phyloP scores from a whole-genome alignment of 1,140 invertebrate species.

The Melitaea cinxia region DNA sequence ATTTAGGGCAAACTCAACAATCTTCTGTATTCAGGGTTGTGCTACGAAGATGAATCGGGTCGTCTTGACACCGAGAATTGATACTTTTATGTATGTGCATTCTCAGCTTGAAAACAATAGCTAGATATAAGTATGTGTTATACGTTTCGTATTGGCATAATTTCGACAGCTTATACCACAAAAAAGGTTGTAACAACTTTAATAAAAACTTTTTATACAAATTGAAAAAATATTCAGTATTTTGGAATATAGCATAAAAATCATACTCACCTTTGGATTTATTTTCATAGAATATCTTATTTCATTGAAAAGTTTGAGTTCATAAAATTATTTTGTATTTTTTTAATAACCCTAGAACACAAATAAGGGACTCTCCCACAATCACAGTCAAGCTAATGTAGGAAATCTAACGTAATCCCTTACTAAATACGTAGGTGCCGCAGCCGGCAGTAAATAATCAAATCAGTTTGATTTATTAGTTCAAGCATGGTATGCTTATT shows the following conservation, averaged over 20 bases:
- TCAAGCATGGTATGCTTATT: slow-evolving; percentile 68
- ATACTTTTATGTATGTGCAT: neutral
- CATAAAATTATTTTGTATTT: no score
- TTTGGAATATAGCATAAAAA: no score
- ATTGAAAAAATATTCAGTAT: no score
- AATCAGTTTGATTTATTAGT: slow-evolving; percentile 74
- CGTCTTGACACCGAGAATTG: neutral
- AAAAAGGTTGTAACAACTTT: no score
- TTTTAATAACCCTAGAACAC: slow-evolving; percentile 31
- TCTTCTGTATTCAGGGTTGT: slow-evolving; percentile 26
- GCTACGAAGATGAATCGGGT: neutral
- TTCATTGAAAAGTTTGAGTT: no score
- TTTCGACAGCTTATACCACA: no score
- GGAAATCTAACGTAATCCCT: slow-evolving; percentile 50
- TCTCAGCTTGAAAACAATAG: neutral
- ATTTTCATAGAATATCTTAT: no score
- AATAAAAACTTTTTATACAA: no score
- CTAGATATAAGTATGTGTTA: no score
- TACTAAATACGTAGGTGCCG: slow-evolving; percentile 43
- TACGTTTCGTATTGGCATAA: no score
- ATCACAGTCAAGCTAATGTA: slow-evolving; percentile 42
- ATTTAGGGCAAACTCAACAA: slow-evolving; percentile 48
- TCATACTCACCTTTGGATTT: no score
- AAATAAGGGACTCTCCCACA: slow-evolving; percentile 31
- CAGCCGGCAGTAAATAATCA: slow-evolving; percentile 61